These are phyloP conservation scores for Mirza zaza DNA, from an alignment of 2,113 vertebrate genomes.

Conservation along the genomic window DNA sequence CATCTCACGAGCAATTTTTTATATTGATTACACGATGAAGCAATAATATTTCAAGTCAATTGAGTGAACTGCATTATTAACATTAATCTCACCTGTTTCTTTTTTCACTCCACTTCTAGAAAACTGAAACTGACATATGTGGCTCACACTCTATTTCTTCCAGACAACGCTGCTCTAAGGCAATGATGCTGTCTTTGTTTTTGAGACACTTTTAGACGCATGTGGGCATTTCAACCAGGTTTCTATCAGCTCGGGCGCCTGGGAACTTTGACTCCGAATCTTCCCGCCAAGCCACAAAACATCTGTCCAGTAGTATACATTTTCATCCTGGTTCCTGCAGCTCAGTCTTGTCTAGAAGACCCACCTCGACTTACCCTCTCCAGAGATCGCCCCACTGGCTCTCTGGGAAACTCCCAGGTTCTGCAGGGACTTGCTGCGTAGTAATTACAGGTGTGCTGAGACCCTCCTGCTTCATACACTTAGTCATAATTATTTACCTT, in stretches of 20 bases:
- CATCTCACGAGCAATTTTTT: not conserved
- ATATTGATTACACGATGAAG: not conserved
- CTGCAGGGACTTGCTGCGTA: constrained; percentile 50
- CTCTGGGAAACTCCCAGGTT: constrained; percentile 65
- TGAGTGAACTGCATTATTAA: not conserved
- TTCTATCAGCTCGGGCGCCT: not conserved
- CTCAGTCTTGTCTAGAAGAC: not conserved
- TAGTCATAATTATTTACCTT: constrained; percentile 61
- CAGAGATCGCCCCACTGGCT: not conserved
- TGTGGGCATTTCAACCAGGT: not conserved
- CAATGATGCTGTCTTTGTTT: not conserved
- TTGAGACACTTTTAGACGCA: not conserved
- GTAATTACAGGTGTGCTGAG: constrained; percentile 64
- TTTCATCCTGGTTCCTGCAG: not conserved
- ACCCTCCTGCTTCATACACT: constrained; percentile 28
- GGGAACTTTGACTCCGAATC: not conserved
- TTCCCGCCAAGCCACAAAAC: not conserved
- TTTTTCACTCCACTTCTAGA: not conserved
- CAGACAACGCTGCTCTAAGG: not conserved
- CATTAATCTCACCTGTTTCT: not conserved
- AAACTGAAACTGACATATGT: not conserved
- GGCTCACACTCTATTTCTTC: not conserved
- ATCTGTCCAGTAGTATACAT: accelerated
- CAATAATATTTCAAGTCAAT: not conserved
- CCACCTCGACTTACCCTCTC: not conserved